Percentiles rank a stretch among this genome's conserved stretches.
Conservation (phyloP, 2,888 invertebrate genomes). For the Conomelus anceps region DNA sequence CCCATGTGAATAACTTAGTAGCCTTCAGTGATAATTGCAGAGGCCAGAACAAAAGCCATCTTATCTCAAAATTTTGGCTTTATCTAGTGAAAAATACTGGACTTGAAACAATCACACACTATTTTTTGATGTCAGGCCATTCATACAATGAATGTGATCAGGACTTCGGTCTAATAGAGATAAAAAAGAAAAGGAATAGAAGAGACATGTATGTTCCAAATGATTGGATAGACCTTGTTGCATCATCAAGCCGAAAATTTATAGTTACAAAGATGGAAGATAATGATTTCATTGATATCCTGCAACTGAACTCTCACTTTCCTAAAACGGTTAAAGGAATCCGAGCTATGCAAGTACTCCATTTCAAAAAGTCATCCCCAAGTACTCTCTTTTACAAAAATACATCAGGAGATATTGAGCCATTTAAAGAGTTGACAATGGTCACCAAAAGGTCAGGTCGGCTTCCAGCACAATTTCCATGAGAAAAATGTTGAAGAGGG, state of each 20-base stretch:
- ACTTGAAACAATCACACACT: background rate
- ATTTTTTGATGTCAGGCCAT: background rate
- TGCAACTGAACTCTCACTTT: background rate
- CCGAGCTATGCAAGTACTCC: background rate
- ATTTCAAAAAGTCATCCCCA: background rate
- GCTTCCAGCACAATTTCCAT: no score
- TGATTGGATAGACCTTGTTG: background rate
- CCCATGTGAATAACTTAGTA: background rate
- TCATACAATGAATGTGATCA: no score
- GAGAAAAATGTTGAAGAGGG: no score
- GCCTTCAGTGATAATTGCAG: background rate
- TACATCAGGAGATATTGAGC: background rate
- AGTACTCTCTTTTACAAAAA: background rate
- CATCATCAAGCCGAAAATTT: background rate
- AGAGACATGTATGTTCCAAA: conserved; percentile 1
- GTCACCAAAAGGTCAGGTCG: no score
- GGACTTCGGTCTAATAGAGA: background rate
- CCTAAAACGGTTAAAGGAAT: background rate
- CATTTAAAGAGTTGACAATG: background rate
- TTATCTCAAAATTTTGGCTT: background rate
- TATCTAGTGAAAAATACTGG: background rate
- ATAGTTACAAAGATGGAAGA: background rate
- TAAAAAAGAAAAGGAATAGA: background rate
- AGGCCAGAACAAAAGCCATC: background rate
- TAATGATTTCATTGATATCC: background rate